Conservation (phyloP, 2,797 vertebrate species). For the Tenualosa ilisha region DNA sequence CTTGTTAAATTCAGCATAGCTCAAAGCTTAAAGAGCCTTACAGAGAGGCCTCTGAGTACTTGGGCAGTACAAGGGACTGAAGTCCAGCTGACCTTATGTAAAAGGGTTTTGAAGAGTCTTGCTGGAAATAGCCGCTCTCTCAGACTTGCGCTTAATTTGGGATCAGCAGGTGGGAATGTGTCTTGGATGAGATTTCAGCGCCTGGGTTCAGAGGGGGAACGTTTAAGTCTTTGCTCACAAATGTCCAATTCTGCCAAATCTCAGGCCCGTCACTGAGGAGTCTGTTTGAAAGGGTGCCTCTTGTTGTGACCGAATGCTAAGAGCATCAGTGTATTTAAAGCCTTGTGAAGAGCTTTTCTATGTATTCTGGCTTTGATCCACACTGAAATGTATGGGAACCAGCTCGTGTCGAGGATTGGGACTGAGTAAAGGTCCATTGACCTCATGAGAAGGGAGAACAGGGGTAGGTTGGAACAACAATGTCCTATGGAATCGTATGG, state of each 20-base stretch:
- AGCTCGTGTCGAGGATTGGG: neutral
- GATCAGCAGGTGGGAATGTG: conserved; percentile 3
- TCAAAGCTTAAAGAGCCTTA: neutral
- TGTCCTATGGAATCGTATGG: neutral
- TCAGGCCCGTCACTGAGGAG: neutral
- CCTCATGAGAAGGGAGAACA: neutral
- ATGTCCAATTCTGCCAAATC: neutral
- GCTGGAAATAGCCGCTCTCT: conserved; percentile 42
- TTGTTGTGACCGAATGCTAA: neutral
- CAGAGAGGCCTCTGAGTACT: neutral
- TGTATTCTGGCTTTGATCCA: neutral
- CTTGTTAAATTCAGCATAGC: neutral
- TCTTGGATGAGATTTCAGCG: conserved; percentile 19
- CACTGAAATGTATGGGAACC: neutral
- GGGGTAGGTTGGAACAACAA: neutral
- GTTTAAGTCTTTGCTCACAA: neutral
- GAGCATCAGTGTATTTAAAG: conserved; percentile 4
- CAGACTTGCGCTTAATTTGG: conserved; percentile 38
- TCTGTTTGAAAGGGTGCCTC: neutral
- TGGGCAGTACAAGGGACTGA: neutral
- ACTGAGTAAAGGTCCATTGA: neutral
- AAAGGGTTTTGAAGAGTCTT: conserved; percentile 20
- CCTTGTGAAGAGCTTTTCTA: neutral
- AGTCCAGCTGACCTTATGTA: conserved; percentile 35
- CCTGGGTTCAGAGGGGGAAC: neutral